Conservation (phyloP, 92 coral and sea anemone genomes). For the Umimayanthus kanabou region DNA sequence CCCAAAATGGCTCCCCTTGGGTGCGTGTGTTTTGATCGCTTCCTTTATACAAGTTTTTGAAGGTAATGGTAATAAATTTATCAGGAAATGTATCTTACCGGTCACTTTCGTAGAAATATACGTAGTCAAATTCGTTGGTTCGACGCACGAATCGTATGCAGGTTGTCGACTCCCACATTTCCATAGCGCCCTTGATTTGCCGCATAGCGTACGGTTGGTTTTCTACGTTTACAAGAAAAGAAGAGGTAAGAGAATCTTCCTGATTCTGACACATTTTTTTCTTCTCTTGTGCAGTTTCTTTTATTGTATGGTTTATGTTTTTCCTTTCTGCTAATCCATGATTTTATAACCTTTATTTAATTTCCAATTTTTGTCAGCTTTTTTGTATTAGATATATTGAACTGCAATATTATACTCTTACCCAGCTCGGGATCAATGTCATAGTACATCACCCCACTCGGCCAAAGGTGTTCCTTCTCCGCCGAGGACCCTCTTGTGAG, state of each 20-base stretch:
- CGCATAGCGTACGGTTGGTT: neutral
- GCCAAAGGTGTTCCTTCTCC: neutral
- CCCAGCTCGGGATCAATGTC: neutral
- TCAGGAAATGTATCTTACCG: neutral
- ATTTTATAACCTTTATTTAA: too few relatives aligned
- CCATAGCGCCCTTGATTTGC: neutral
- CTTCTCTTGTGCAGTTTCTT: too few relatives aligned
- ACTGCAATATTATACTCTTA: neutral
- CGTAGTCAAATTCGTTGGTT: conserved; percentile 1
- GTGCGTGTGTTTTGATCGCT: too few relatives aligned
- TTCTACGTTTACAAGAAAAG: neutral
- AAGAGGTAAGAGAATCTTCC: neutral
- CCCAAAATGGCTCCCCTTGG: too few relatives aligned
- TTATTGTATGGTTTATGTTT: too few relatives aligned
- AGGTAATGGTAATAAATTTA: too few relatives aligned
- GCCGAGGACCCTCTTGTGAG: neutral
- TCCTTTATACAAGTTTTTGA: too few relatives aligned
- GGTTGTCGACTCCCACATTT: conserved; percentile 24
- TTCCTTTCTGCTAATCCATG: too few relatives aligned
- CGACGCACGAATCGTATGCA: conserved; percentile 20
- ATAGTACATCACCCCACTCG: conserved; percentile 5
- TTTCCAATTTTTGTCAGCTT: too few relatives aligned
- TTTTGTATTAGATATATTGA: too few relatives aligned
- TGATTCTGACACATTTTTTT: too few relatives aligned
- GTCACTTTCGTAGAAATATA: conserved; percentile 27